phyloP scores from a whole-genome alignment of 2,797 vertebrate genomes.

The Forpus xanthops region DNA sequence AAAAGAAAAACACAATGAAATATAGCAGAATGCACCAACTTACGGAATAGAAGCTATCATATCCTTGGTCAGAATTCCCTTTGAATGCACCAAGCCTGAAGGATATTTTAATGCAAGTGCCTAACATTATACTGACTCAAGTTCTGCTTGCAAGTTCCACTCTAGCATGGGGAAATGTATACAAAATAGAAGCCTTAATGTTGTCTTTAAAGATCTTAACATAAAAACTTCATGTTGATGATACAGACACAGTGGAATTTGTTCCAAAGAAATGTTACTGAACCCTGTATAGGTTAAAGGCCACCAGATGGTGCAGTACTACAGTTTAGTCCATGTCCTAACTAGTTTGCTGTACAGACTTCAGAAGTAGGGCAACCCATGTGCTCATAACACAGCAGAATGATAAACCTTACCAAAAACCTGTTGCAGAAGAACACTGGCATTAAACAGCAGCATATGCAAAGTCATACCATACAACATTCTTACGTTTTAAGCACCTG shows the following conservation, averaged over 20 bases:
- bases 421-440: background rate
- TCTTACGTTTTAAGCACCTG: background rate
- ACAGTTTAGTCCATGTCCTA: background rate
- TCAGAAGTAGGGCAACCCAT: background rate
- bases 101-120: background rate
- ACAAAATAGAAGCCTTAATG: background rate
- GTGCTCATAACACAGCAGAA: background rate
- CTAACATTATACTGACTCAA: background rate
- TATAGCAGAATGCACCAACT: background rate
- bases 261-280: background rate
- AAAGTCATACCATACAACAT: background rate
- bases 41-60: background rate
- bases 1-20: slow-evolving; percentile 21
- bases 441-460: background rate
- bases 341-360: background rate
- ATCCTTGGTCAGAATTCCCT: background rate
- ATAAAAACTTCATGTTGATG: background rate
- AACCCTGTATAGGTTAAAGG: background rate
- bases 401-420: background rate
- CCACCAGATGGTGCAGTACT: slow-evolving; percentile 56
- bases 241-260: background rate
- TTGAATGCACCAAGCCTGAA: background rate
- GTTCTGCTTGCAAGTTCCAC: background rate
- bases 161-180: background rate
- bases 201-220: background rate